Percentiles rank a stretch among this genome's conserved stretches.
These are phyloP conservation scores for Anneissia japonica DNA, from an alignment of 35 echinoderm and acorn worm genomes.

Conservation along the genomic window DNA sequence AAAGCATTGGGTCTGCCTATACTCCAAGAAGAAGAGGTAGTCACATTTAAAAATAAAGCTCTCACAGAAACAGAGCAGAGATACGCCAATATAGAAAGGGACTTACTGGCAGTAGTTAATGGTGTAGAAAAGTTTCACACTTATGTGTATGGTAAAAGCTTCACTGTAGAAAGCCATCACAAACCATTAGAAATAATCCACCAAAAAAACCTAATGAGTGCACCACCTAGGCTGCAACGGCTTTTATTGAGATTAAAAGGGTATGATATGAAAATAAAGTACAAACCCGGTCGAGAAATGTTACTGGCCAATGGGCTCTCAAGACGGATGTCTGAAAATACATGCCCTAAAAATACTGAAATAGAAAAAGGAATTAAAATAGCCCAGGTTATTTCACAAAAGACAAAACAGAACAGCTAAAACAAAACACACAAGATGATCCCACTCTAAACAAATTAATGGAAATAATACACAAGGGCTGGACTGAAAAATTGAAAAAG, in stretches of 20 bases:
- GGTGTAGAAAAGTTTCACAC: constrained; percentile 47
- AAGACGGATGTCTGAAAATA: background rate
- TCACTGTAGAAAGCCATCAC: constrained; percentile 42
- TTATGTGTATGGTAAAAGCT: constrained; percentile 28
- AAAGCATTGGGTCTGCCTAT: constrained; percentile 17
- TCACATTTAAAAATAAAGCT: constrained; percentile 32
- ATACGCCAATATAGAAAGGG: constrained; percentile 50
- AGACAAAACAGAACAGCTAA: background rate
- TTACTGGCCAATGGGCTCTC: constrained; percentile 26
- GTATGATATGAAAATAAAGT: constrained; percentile 40
- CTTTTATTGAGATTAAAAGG: constrained; percentile 27
- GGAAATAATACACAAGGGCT: background rate
- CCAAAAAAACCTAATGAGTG: constrained; percentile 6
- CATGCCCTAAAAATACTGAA: background rate
- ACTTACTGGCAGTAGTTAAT: constrained; percentile 39
- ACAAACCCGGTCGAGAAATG: constrained; percentile 40
- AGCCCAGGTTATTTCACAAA: constrained; percentile 12
- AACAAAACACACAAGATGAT: constrained; percentile 9
- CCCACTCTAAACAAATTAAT: background rate
- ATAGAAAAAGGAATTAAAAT: constrained; percentile 4
- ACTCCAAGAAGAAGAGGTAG: constrained; percentile 30
- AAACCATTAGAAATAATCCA: constrained; percentile 52
- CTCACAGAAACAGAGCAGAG: constrained; percentile 36
- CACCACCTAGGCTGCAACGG: constrained; percentile 47
- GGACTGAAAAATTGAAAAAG: constrained; percentile 23